Base-by-base conservation (phyloP, 2,888 invertebrate genomes). In the Dexiosoma caninum region DNA sequence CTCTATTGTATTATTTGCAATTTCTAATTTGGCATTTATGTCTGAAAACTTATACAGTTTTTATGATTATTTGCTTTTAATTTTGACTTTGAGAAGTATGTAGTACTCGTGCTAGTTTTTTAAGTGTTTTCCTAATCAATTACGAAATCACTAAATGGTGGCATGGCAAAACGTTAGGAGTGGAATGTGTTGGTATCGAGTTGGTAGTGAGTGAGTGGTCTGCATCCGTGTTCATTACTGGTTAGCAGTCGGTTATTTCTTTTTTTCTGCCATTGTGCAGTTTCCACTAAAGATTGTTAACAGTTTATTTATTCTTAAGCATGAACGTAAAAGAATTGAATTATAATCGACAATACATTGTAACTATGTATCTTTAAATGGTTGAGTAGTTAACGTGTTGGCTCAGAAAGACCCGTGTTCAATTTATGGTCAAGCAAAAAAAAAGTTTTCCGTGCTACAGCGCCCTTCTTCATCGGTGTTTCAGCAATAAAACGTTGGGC, bases 71-170 rank as follows among this genome's bases (percentile, higher is more conserved):
- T 59, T 23, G 9, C 7, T 14, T 57, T 51, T 19, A 51, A 51
- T 60, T 32, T n/a, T 21, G 32, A 14, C 42, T 57, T 62, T 2
- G 14, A 32, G 30, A 55, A 10, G 19, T 30, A 27, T n/a, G 10
- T 64, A 21, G 30, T 19, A 30, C 23, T 72, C 51, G 51, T 62
- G 60, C 60, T 27, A 74, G 21, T 55, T 72, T 40, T 21, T 57
- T 37, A 30, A 37, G 9, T 1, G n/a, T n/a, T 32, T 37, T 19
- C 21, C 37, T 75, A 77, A 70, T 70, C 70, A 62, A 77, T 76
- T 69, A 69, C 60, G 69, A 35, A 55, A 76, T 70, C 60, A 40
- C 62, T 76, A 60, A 55, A 32, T 46, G 42, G n/a, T 35, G n/a
- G 44, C 55, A 35, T 57, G 46, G 27, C 8, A 42, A 53, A 59